Percentiles rank a stretch among this genome's conserved stretches.
These are phyloP conservation scores for Idaea straminata DNA, from an alignment of 2,888 invertebrate genomes.

Conservation along the genomic window DNA sequence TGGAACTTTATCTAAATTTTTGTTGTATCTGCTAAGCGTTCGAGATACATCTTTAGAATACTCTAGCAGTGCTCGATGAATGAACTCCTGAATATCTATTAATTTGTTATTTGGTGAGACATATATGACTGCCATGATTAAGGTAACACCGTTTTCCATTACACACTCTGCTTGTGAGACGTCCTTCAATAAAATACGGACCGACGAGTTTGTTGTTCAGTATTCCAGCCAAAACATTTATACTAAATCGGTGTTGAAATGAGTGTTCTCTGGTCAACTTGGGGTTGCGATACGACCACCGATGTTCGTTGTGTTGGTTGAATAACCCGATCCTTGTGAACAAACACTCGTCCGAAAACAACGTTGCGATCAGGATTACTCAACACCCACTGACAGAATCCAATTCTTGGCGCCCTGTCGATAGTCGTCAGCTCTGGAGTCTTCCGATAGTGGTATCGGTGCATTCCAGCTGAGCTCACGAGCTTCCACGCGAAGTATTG, in stretches of 20 bases:
- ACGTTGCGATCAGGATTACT: no score
- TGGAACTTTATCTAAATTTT: constrained; percentile 17
- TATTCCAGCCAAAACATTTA: constrained; percentile 6
- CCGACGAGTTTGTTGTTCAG: background rate
- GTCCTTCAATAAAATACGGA: background rate
- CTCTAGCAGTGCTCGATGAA: constrained; percentile 22
- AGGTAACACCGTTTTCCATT: no score
- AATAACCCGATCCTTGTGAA: background rate
- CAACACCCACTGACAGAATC: no score
- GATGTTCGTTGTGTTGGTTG: background rate
- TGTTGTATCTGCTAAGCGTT: constrained; percentile 19
- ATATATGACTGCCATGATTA: constrained; percentile 20
- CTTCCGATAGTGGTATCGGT: background rate
- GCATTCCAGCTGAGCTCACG: background rate
- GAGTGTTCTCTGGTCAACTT: background rate
- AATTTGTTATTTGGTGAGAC: constrained; percentile 22
- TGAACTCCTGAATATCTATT: constrained; percentile 20
- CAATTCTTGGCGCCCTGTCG: background rate
- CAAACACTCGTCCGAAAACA: background rate
- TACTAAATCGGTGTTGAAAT: background rate
- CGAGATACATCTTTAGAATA: constrained; percentile 22
- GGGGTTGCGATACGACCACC: background rate
- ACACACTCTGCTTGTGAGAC: no score
- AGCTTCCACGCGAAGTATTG: background rate
- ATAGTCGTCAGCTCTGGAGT: background rate